Conservation (phyloP, 2,888 invertebrate species). For the Trachelus tabidus region DNA sequence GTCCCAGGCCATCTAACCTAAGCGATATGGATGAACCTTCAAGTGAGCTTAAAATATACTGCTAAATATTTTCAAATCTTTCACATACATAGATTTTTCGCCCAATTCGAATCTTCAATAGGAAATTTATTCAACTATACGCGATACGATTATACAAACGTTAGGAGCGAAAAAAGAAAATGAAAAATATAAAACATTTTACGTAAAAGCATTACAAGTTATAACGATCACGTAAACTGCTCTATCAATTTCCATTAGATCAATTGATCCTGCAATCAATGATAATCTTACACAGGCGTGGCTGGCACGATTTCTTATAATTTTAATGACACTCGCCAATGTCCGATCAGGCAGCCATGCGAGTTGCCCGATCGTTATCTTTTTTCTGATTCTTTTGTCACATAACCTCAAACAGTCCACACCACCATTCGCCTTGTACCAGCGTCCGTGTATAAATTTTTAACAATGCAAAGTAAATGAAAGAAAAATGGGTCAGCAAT, state of each 20-base stretch:
- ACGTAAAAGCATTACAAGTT: neutral
- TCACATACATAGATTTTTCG: neutral
- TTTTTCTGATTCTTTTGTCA: neutral
- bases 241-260: constrained; percentile 32
- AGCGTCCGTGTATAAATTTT: neutral
- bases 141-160: neutral
- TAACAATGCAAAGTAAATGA: neutral
- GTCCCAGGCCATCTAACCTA: constrained; percentile 59
- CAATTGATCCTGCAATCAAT: constrained; percentile 38
- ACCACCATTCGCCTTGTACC: neutral
- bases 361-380: constrained; percentile 17
- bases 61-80: neutral
- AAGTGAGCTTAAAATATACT: constrained; percentile 50
- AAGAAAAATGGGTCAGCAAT: neutral
- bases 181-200: neutral
- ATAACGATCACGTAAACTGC: neutral
- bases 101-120: neutral
- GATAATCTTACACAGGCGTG: constrained; percentile 49
- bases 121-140: neutral
- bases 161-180: neutral
- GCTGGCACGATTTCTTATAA: constrained; percentile 53
- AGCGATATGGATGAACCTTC: constrained; percentile 26
- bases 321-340: constrained; percentile 46
- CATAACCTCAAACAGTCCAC: neutral
- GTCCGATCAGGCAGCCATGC: constrained; percentile 35